Base-by-base conservation (phyloP, 2,888 invertebrate species). In the Disparrhopalites patrizii region DNA sequence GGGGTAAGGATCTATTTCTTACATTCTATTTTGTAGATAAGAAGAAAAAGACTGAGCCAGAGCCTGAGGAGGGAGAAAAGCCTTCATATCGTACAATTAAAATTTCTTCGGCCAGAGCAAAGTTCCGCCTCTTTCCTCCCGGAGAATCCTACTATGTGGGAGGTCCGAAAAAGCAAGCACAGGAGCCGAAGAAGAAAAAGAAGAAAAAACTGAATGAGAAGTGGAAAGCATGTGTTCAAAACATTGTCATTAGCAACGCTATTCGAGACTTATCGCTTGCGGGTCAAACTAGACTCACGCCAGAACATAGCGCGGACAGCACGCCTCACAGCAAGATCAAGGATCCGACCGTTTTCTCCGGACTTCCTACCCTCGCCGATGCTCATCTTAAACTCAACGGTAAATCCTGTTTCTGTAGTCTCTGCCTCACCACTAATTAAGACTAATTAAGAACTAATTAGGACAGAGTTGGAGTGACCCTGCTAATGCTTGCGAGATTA, bases 101-200 rank as follows among this genome's bases (percentile, higher is more conserved):
- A 43, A 61, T 61, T 50, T 51, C 47, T 40, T 51, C 61, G 13
- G 61, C 15, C 7, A 40, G 61, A 18, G 61, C 61, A n/a, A 61
- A 61, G 5, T 61, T 61, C 30, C 40, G 61, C 10, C 28, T 61
- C 10, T 61, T 47, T 18, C 51, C 61, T 18, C 61, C 61, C 8
- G 61, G 61, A 8, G 51, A 61, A 50, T 47, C 61, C 10, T 50
- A 31, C 27, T 61, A 61, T 25, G 8, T 61, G 10, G 47, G 50
- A 8, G 51, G 47, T 5, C 61, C 61, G 20, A 23, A 25, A 3
- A 47, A 28, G 30, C 10, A 27, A 5, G 33, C 40, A 50, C 30
- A 20, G 1, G 33, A 50, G 30, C n/a, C n/a, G n/a, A 61, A 61
- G 51, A 61, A 61, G 25, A 58, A 58, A 18, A 47, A 47, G 2